phyloP scores from a whole-genome alignment of 2,113 vertebrate genomes.

The Typhlomys cinereus region DNA sequence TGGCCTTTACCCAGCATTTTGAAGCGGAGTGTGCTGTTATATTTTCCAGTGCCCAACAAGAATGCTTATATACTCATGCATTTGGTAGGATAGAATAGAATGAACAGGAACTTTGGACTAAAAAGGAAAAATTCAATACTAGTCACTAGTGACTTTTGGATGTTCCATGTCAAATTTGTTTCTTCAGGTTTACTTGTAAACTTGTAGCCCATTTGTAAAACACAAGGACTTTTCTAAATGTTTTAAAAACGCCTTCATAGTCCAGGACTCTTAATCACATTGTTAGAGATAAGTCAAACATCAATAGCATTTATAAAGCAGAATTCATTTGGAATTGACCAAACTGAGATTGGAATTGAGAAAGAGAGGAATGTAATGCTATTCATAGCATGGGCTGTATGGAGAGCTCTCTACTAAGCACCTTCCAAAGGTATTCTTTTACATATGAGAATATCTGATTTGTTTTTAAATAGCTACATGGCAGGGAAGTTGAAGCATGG shows the following conservation, averaged over 20 bases:
- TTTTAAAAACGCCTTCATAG: background rate
- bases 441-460: background rate
- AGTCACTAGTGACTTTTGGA: background rate
- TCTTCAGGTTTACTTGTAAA: background rate
- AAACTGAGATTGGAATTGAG: background rate
- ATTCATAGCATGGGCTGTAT: background rate
- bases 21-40: background rate
- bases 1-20: background rate
- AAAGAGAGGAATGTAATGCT: background rate
- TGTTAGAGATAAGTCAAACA: background rate
- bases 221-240: background rate
- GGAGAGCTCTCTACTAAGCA: background rate
- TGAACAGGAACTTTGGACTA: background rate
- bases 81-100: background rate
- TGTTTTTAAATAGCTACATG: background rate
- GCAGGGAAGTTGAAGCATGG: background rate
- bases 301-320: background rate
- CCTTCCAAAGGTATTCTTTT: background rate
- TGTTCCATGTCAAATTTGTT: background rate
- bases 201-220: background rate
- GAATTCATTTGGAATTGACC: background rate
- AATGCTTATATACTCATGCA: background rate
- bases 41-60: background rate
- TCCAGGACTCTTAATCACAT: background rate
- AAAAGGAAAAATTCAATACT: background rate